Evolutionary conservation across 2,888 invertebrate species (phyloP).

Genomic region (Lysandra bellargus): DNA sequence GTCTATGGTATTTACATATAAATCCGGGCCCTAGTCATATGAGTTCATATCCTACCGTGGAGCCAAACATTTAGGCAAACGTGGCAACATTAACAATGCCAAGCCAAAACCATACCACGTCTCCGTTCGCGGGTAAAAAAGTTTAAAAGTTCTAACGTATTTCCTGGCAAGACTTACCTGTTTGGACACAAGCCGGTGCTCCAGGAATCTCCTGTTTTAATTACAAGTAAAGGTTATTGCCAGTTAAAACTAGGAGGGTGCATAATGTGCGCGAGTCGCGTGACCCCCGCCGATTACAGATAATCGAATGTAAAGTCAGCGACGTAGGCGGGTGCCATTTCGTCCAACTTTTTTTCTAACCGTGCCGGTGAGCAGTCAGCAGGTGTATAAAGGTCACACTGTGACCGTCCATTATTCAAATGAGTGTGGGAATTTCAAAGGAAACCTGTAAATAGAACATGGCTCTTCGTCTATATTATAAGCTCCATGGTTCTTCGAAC

Average conservation of each 20-base stretch:
- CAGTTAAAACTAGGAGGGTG: conserved; percentile 45
- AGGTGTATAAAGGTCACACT: conserved; percentile 32
- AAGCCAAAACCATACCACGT: neutral
- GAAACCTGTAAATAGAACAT: conserved; percentile 2
- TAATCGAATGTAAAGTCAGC: conserved; percentile 37
- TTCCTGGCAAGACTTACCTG: conserved; percentile 20
- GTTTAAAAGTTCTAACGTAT: neutral
- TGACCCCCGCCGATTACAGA: conserved; percentile 42
- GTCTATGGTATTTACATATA: too few species aligned
- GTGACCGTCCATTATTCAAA: conserved; percentile 4
- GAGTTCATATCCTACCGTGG: too few species aligned
- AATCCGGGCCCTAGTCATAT: too few species aligned
- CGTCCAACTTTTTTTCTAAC: conserved; percentile 37
- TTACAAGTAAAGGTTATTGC: conserved; percentile 44
- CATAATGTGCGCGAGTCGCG: conserved; percentile 45
- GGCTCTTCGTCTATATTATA: neutral
- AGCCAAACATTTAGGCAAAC: too few species aligned
- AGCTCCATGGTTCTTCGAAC: neutral
- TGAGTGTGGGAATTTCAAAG: neutral
- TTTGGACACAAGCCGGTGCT: conserved; percentile 20
- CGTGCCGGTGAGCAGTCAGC: conserved; percentile 27
- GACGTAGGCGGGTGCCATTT: conserved; percentile 44
- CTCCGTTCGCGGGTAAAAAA: neutral
- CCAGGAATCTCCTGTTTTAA: conserved; percentile 38
- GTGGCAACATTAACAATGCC: too few species aligned